phyloP scores from a whole-genome alignment of 2,888 invertebrate genomes.

The Nebria salina region DNA sequence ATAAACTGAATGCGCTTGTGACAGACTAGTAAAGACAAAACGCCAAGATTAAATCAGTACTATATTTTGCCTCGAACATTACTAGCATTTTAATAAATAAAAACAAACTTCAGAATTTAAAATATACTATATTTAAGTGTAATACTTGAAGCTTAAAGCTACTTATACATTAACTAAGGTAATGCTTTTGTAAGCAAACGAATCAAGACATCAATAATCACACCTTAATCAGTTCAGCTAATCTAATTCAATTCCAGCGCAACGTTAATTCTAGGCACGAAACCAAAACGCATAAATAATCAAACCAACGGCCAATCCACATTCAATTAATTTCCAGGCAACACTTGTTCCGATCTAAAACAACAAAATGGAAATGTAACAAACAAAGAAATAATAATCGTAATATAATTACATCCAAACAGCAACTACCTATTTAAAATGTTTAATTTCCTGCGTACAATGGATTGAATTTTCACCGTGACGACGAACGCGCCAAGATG shows the following conservation, averaged over 20 bases:
- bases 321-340: constrained; percentile 28
- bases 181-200: not conserved
- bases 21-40: too few relatives aligned
- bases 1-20: too few relatives aligned
- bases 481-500: constrained; percentile 33
- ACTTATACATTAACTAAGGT: too few relatives aligned
- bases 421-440: constrained; percentile 41
- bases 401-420: constrained; percentile 35
- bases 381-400: constrained; percentile 46
- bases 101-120: too few relatives aligned
- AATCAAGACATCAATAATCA: constrained; percentile 14
- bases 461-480: constrained; percentile 40
- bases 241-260: constrained; percentile 29
- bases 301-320: constrained; percentile 35
- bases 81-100: too few relatives aligned
- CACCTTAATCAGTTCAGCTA: constrained; percentile 19
- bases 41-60: too few relatives aligned
- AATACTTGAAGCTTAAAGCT: too few relatives aligned
- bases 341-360: constrained; percentile 6
- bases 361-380: constrained; percentile 20
- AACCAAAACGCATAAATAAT: constrained; percentile 44
- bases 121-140: too few relatives aligned
- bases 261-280: constrained; percentile 35
- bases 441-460: constrained; percentile 44
- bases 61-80: too few relatives aligned